Evolutionary conservation across 1,140 invertebrate species (phyloP).

Genomic region (Halesus radiatus): DNA sequence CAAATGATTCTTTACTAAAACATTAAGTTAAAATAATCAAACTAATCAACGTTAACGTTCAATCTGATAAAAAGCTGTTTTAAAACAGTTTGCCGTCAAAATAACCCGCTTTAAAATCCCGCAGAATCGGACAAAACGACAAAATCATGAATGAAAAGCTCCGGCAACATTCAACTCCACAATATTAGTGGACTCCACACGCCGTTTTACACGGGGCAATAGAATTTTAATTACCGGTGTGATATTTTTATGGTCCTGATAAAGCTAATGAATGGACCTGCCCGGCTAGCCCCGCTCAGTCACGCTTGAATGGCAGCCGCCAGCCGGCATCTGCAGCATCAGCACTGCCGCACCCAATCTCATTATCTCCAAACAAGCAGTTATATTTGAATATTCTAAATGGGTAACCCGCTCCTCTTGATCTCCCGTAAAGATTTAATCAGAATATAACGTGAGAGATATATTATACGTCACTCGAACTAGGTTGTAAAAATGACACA

Average conservation of each 20-base stretch:
- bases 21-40: no score
- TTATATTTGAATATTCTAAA: conserved; percentile 29
- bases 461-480: not conserved
- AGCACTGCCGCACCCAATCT: conserved; percentile 7
- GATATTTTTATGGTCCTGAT: conserved; percentile 39
- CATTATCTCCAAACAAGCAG: conserved; percentile 27
- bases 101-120: not conserved
- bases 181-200: conserved; percentile 17
- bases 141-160: conserved; percentile 20
- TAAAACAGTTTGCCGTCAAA: not conserved
- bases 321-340: not conserved
- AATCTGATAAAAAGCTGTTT: not conserved
- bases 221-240: conserved; percentile 38
- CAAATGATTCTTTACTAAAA: no score
- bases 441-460: conserved; percentile 12
- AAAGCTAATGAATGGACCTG: conserved; percentile 28
- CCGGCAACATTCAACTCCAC: not conserved
- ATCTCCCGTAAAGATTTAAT: conserved; percentile 19
- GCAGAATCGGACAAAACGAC: not conserved
- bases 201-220: conserved; percentile 28
- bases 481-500: no score
- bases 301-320: conserved; percentile 19
- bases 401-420: not conserved
- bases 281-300: not conserved
- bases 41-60: no score